phyloP scores from a whole-genome alignment of 2,888 invertebrate species.

The Agrotis ipsilon region DNA sequence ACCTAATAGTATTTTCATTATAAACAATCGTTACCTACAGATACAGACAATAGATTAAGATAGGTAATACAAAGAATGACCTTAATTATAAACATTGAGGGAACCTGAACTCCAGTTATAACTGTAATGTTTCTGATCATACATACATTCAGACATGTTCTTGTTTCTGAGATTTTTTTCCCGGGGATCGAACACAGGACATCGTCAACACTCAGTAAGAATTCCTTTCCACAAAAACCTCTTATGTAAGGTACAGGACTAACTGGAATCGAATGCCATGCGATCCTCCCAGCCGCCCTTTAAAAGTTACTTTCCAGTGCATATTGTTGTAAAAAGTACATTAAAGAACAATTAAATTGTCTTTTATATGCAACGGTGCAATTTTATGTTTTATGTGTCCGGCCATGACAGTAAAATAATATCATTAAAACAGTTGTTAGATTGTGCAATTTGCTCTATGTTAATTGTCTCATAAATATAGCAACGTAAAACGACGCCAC shows the following conservation, averaged over 20 bases:
- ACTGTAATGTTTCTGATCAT: neutral
- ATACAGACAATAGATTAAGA: too few species aligned
- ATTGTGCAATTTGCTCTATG: slow-evolving; percentile 13
- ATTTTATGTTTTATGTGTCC: slow-evolving; percentile 8
- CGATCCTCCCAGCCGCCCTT: neutral
- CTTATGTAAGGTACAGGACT: neutral
- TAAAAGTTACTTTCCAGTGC: neutral
- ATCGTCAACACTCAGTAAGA: neutral
- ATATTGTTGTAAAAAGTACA: slow-evolving; percentile 1
- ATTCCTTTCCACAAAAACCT: neutral
- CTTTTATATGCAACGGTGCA: neutral
- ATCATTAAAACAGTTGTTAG: neutral
- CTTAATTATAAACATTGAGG: too few species aligned
- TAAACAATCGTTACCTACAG: too few species aligned
- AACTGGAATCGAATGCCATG: neutral
- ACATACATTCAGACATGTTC: neutral
- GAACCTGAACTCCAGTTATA: too few species aligned
- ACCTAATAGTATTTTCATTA: neutral
- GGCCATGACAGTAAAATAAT: slow-evolving; percentile 4
- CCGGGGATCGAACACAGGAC: neutral
- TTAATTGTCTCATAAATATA: slow-evolving; percentile 19
- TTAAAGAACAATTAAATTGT: slow-evolving; percentile 3
- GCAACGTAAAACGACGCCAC: neutral
- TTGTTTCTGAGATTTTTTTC: neutral
- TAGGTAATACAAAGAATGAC: too few species aligned